These are phyloP conservation scores for Limnephilus rhombicus DNA, from an alignment of 2,888 invertebrate genomes.

Conservation along the genomic window DNA sequence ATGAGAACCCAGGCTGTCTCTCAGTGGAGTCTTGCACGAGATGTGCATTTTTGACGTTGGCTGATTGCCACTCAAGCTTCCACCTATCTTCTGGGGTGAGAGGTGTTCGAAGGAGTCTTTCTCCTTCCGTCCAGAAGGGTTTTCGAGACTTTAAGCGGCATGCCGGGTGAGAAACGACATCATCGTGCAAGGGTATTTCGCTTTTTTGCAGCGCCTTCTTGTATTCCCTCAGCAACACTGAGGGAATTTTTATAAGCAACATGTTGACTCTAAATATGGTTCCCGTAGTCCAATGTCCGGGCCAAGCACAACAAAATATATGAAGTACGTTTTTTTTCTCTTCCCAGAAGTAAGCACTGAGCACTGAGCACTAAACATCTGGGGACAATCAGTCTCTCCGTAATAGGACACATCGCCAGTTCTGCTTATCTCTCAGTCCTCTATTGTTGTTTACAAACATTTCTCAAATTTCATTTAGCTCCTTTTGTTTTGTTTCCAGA, in stretches of 20 bases:
- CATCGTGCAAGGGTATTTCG: no score
- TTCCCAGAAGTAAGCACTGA: not conserved
- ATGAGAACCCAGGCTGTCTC: no score
- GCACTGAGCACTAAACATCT: not conserved
- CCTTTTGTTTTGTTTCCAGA: not conserved
- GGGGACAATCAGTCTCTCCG: not conserved
- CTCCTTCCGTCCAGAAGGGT: no score
- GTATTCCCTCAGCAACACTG: no score
- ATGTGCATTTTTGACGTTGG: no score
- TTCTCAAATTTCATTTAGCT: not conserved
- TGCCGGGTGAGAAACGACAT: no score
- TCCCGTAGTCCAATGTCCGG: not conserved
- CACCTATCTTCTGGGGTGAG: no score
- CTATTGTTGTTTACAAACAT: not conserved
- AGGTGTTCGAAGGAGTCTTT: no score
- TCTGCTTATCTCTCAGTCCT: not conserved
- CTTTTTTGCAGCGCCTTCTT: no score
- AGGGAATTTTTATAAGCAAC: not conserved
- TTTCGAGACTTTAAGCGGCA: no score
- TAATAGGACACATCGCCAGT: not conserved
- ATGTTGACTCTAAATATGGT: slow-evolving; percentile 11
- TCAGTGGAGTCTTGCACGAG: no score
- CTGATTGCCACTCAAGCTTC: no score
- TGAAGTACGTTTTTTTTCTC: not conserved
- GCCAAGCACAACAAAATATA: not conserved